A percentile compares a stretch with the other conserved stretches of the same genome.
phyloP scores from a whole-genome alignment of 2,797 vertebrate genomes.

The Poecile montanus region DNA sequence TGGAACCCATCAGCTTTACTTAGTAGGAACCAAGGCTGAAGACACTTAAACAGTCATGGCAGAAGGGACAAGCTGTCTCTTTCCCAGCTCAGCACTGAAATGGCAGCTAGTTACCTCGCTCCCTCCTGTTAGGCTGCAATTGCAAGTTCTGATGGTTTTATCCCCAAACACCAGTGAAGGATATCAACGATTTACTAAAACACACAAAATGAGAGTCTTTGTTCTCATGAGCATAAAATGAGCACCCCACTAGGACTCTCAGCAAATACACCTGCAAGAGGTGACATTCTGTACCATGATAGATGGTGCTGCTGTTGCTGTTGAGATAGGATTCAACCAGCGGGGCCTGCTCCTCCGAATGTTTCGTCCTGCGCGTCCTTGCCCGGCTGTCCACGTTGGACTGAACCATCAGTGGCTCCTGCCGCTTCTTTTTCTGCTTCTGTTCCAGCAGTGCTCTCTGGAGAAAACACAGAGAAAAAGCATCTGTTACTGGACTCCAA shows the following conservation, averaged over 20 bases:
- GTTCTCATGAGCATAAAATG: neutral
- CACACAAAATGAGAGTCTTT: neutral
- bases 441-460: conserved; percentile 94
- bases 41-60: neutral
- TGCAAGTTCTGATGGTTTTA: neutral
- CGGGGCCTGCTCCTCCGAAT: conserved; percentile 95
- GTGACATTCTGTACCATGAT: conserved; percentile 82
- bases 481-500: neutral
- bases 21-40: neutral
- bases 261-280: neutral
- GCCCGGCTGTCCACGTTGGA: conserved; percentile 92
- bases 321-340: conserved; percentile 97
- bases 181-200: neutral
- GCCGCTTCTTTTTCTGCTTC: conserved; percentile 98
- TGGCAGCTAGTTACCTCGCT: neutral
- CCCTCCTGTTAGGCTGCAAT: neutral
- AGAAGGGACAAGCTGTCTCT: neutral
- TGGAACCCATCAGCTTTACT: neutral
- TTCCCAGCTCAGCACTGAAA: neutral
- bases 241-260: neutral
- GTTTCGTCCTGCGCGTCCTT: conserved; percentile 87
- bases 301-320: conserved; percentile 95
- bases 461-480: conserved; percentile 19
- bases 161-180: neutral
- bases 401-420: conserved; percentile 98